Evolutionary conservation across 2,797 vertebrate genomes (phyloP), one percentile per base, ranked within the genome.

Genomic region (Glyptemys insculpta): DNA sequence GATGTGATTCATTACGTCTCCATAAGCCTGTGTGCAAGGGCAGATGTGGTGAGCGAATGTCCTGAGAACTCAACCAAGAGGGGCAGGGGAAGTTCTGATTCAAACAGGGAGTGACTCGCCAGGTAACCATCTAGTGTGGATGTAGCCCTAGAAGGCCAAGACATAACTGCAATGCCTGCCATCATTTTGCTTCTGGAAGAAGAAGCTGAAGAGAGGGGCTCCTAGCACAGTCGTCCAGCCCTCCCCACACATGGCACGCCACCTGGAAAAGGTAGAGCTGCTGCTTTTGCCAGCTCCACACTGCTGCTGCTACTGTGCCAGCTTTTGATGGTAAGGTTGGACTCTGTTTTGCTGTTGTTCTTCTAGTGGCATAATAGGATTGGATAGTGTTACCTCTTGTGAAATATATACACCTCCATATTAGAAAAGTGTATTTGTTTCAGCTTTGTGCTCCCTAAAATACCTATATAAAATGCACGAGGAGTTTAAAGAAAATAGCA

Each of bases 351-450:
- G 65, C 41, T 89, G 31, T 2, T 86, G 34, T 94, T 87, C 47
- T 86, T 56, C 72, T 74, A 88, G 93, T 96, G 84, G 88, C 86
- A 44, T 72, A 74, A 92, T 50, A 95, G 12, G 81, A 92, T 89
- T 90, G 83, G 89, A 83, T 92, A 94, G 88, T 80, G 14, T 29
- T 94, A 49, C 37, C 92, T 95, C 88, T 94, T 96, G 89, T 83
- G 85, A 88, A 89, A 92, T 83, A 56, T 44, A 92, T 92, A 85
- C 79, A 91, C 41, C 50, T 74, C 25, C 23, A 37, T 96, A 89
- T 95, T 94, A 92, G 95, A 89, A 62, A 76, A 59, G 86, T 90
- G 53, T 95, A 95, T 90, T 97, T 96, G 94, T 94, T 95, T 68
- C 91, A 79, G 52, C 85, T 90, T 92, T 76, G 86, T 86, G 59